phyloP scores from a whole-genome alignment of 2,797 vertebrate species.

The Acanthis flammea region DNA sequence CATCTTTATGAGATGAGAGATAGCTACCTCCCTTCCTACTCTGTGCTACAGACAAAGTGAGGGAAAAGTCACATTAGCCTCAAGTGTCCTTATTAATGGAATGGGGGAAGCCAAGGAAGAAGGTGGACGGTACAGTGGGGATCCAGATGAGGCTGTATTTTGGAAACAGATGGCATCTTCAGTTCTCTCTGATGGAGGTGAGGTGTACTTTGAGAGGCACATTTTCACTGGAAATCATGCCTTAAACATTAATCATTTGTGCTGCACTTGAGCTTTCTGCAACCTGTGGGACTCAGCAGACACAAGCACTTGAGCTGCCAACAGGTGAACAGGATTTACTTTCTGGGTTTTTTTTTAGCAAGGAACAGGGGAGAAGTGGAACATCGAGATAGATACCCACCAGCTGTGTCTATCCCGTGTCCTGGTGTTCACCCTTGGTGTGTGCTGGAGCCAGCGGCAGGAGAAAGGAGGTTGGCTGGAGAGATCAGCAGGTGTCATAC shows the following conservation, averaged over 20 bases:
- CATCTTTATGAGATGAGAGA: not conserved
- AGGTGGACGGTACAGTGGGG: not conserved
- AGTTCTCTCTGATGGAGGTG: not conserved
- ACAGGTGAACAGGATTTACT: not conserved
- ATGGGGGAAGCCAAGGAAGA: not conserved
- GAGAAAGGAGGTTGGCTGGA: no score
- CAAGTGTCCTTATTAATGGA: not conserved
- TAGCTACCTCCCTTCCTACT: not conserved
- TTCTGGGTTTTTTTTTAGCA: fast-evolving
- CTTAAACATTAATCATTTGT: not conserved
- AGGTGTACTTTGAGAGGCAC: not conserved
- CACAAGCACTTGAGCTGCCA: not conserved
- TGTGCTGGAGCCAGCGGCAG: not conserved
- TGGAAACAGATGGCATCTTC: not conserved
- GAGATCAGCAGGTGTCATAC: fast-evolving
- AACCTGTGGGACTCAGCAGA: not conserved
- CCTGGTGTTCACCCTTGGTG: fast-evolving
- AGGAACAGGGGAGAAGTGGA: no score
- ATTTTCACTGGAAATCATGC: not conserved
- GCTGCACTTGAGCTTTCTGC: not conserved
- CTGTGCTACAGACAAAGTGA: not conserved
- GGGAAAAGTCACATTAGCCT: not conserved
- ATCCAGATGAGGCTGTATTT: not conserved
- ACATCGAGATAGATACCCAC: not conserved
- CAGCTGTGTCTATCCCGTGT: no score